Evolutionary conservation across 2,888 invertebrate genomes (phyloP).

Genomic region (Metacarcinus magister): DNA sequence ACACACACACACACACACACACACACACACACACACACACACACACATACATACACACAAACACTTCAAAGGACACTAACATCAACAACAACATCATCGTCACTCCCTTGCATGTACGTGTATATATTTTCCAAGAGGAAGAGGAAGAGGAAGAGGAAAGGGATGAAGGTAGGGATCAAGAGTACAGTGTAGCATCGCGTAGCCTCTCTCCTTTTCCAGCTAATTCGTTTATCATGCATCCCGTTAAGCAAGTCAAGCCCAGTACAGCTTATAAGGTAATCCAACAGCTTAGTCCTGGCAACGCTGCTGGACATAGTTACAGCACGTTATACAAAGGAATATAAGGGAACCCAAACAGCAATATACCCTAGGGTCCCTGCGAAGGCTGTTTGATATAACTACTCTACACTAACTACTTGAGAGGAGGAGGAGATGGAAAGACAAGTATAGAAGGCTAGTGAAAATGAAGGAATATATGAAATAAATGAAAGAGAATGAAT

Average conservation of each 20-base stretch:
- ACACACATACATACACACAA: neutral
- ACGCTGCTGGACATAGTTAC: neutral
- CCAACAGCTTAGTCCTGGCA: neutral
- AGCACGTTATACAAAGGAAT: neutral
- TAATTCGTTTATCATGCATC: slow-evolving; percentile 72
- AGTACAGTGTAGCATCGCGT: neutral
- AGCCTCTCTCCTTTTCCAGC: slow-evolving; percentile 30
- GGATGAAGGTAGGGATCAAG: neutral
- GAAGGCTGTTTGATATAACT: too few species aligned
- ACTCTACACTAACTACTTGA: too few species aligned
- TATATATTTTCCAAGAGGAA: neutral
- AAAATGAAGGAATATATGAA: too few species aligned
- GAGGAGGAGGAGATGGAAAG: too few species aligned
- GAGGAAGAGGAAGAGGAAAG: neutral
- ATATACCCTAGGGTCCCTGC: too few species aligned
- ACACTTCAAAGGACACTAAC: neutral
- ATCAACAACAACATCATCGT: neutral
- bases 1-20: neutral
- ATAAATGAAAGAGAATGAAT: too few species aligned
- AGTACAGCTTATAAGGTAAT: slow-evolving; percentile 10
- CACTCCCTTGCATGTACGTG: neutral
- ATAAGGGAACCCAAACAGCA: too few species aligned
- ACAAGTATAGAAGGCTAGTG: too few species aligned
- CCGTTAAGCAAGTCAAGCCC: slow-evolving; percentile 59
- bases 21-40: slow-evolving; percentile 18